Percentiles rank a stretch among this genome's conserved stretches.
Evolutionary conservation across 1,140 invertebrate species (phyloP).

Genomic region (Piezodorus guildinii): DNA sequence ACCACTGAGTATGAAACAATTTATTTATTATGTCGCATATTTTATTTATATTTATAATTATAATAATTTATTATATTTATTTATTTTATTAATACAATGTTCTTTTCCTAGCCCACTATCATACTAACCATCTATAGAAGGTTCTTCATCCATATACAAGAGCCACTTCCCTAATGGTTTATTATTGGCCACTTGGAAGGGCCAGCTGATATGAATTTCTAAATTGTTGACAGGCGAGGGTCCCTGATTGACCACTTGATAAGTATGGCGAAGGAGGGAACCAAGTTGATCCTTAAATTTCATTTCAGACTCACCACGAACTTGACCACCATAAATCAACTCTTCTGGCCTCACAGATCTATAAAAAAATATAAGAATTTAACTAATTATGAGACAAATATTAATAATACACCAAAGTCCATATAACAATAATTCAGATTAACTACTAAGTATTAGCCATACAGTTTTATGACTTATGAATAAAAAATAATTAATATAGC

Average conservation of each 20-base stretch:
- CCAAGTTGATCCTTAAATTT: constrained; percentile 75
- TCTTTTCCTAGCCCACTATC: not conserved
- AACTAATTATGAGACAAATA: too few species aligned
- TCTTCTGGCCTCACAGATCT: constrained; percentile 56
- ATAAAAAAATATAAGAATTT: constrained; percentile 29
- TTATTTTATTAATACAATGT: too few species aligned
- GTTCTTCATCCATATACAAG: constrained; percentile 72
- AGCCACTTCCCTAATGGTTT: constrained; percentile 75
- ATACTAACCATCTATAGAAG: constrained; percentile 53
- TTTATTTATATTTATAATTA: too few species aligned
- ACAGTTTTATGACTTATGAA: too few species aligned
- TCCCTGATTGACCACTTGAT: constrained; percentile 76
- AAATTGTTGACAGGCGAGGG: constrained; percentile 70
- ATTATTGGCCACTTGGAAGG: constrained; percentile 71
- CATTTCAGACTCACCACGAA: constrained; percentile 72
- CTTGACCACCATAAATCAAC: constrained; percentile 74
- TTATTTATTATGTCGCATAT: too few species aligned
- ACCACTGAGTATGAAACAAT: too few species aligned
- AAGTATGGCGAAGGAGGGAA: constrained; percentile 68
- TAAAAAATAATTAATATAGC: constrained; percentile 7
- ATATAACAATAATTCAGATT: too few species aligned
- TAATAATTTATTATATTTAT: too few species aligned
- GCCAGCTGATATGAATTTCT: constrained; percentile 77
- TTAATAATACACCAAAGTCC: too few species aligned
- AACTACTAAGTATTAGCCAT: too few species aligned